Evolutionary conservation across 2,797 vertebrate genomes (phyloP), one percentile per base, ranked within the genome.

Genomic region (Peromyscus aztecus): DNA sequence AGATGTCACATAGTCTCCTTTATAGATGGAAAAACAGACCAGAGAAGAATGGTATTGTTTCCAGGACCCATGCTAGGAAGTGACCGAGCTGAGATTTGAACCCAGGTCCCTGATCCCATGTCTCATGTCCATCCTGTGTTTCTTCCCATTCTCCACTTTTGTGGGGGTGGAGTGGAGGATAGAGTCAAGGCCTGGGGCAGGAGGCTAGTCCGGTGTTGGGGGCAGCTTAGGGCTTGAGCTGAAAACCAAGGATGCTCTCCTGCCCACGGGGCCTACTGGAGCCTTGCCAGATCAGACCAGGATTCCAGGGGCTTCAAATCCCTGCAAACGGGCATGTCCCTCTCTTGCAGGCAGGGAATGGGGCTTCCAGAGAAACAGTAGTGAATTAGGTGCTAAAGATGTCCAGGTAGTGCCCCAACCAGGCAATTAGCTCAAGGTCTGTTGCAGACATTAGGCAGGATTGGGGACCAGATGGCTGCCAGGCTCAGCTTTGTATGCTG

Each of bases 361-460:
- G 98, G 97, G 97, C 98, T 98, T 98, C 98, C 98, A 98, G 98
- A 98, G 98, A 98, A 98, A 98, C 98, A 98, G 98, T 98, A 98
- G 98, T 98, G 98, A 99, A 98, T 98, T 98, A 98, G 98, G 98
- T 98, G 98, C 98, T 98, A 98, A 98, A 98, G 98, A 98, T 98
- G 98, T 98, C 98, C 98, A 98, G 98, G 97, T 98, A 97, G 98
- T 97, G 98, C 97, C 97, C 97, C 98, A 98, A 98, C 98, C 98
- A 97, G 97, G 98, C 98, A 98, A 98, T 98, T 98, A 99, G 98
- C 98, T 97, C 97, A 97, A 97, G 98, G 98, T 98, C 98, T 98
- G 98, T 97, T 98, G 98, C 98, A 98, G 96, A 98, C 98, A 98
- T 98, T 98, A 98, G 97, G 96, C 87, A 69, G 98, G 90, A 96